Conservation (phyloP, 2,113 vertebrate species). For the Murina feae region DNA sequence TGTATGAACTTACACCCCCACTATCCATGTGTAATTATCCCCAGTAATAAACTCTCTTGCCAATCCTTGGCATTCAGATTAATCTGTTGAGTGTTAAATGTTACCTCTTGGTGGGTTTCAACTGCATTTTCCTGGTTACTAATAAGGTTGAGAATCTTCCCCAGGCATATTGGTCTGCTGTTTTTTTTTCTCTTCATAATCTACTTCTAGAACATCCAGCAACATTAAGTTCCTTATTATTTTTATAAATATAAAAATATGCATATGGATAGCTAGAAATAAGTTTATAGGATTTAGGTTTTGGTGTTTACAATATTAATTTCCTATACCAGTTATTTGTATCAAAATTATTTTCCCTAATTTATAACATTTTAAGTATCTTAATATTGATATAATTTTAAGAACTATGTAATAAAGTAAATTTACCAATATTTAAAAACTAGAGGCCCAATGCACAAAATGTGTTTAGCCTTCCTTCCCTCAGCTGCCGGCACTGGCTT, state of each 20-base stretch:
- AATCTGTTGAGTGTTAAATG: neutral
- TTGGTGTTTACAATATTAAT: neutral
- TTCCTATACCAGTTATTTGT: neutral
- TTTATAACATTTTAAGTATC: neutral
- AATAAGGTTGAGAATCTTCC: neutral
- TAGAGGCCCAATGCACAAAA: too few species aligned
- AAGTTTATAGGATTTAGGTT: neutral
- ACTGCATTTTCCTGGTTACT: neutral
- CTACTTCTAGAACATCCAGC: neutral
- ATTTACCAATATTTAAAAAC: neutral
- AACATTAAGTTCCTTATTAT: neutral
- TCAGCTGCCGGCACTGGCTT: too few species aligned
- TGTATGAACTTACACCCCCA: neutral
- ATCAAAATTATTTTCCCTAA: neutral
- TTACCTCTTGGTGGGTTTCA: neutral
- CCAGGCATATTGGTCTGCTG: neutral
- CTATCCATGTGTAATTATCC: neutral
- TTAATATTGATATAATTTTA: neutral
- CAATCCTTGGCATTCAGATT: neutral
- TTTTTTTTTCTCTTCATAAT: neutral
- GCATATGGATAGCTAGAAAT: neutral
- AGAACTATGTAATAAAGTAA: neutral
- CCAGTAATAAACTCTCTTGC: neutral
- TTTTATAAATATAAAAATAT: neutral
- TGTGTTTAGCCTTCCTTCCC: too few species aligned